These are phyloP conservation scores for Blastobasis adustella DNA, from an alignment of 2,888 invertebrate genomes.

Conservation along the genomic window DNA sequence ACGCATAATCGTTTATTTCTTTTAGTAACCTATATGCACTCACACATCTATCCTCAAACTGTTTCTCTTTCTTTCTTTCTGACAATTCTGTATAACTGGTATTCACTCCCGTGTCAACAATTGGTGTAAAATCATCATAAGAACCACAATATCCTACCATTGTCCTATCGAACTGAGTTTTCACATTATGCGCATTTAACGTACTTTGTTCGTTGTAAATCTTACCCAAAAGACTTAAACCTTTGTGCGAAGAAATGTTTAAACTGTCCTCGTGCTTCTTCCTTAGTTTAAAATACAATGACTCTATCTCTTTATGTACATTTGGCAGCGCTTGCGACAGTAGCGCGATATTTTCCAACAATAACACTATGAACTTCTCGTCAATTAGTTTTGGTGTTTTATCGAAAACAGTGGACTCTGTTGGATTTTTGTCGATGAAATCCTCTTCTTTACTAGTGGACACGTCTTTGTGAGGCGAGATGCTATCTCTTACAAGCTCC, in stretches of 20 bases:
- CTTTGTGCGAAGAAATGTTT: slow-evolving; percentile 6
- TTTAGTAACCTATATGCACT: slow-evolving; percentile 7
- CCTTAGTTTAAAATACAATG: slow-evolving; percentile 36
- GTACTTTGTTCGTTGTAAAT: slow-evolving; percentile 39
- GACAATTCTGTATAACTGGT: too few species aligned
- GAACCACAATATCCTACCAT: too few species aligned
- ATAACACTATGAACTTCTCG: slow-evolving; percentile 48
- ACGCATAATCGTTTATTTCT: neutral
- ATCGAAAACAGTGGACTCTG: slow-evolving; percentile 8
- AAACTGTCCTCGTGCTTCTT: slow-evolving; percentile 40
- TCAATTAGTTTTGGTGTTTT: slow-evolving; percentile 41
- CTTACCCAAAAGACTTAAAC: slow-evolving; percentile 42
- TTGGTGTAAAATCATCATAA: too few species aligned
- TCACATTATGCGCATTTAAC: too few species aligned
- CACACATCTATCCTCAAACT: slow-evolving; percentile 12
- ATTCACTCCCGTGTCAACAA: too few species aligned
- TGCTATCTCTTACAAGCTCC: slow-evolving; percentile 19
- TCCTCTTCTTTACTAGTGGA: too few species aligned
- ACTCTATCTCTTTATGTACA: slow-evolving; percentile 46
- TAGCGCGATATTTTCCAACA: slow-evolving; percentile 46
- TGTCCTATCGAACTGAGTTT: too few species aligned
- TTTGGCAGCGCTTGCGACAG: slow-evolving; percentile 42
- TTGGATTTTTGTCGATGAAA: slow-evolving; percentile 2
- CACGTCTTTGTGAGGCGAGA: too few species aligned
- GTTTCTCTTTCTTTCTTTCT: neutral